phyloP scores from a whole-genome alignment of 1,140 invertebrate genomes.

The Camponotus pennsylvanicus region DNA sequence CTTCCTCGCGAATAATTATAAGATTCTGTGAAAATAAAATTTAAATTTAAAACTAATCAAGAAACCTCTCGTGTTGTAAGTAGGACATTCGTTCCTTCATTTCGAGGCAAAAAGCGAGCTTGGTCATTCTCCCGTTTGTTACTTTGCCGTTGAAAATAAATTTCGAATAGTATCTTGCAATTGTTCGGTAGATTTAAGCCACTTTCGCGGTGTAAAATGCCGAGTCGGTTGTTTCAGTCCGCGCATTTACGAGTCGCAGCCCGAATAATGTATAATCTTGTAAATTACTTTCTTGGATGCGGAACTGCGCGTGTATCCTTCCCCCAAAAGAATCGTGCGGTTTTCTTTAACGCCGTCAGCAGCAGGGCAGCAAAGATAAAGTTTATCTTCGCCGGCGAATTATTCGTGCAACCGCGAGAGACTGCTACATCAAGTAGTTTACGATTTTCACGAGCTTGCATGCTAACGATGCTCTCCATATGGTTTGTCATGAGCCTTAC shows the following conservation, averaged over 20 bases:
- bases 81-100: not conserved
- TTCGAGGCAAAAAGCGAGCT: not conserved
- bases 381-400: conserved; percentile 36
- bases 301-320: not conserved
- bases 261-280: conserved; percentile 52
- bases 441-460: conserved; percentile 44
- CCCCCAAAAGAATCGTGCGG: conserved; percentile 15
- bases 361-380: conserved; percentile 1
- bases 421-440: conserved; percentile 32
- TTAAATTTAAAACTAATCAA: conserved; percentile 5
- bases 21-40: not conserved
- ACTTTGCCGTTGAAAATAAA: conserved; percentile 4
- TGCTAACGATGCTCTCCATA: conserved; percentile 41
- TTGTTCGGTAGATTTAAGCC: conserved; percentile 21
- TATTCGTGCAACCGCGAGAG: conserved; percentile 28
- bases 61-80: not conserved
- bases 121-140: not conserved
- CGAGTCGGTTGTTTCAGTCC: conserved; percentile 9
- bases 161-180: not conserved
- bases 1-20: not conserved
- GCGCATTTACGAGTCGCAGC: conserved; percentile 10
- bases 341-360: conserved; percentile 42
- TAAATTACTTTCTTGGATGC: conserved; percentile 7
- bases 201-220: conserved; percentile 12
- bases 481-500: conserved; percentile 39